Evolutionary conservation across 1,140 invertebrate species (phyloP).

Genomic region (Tetraneura akinire): DNA sequence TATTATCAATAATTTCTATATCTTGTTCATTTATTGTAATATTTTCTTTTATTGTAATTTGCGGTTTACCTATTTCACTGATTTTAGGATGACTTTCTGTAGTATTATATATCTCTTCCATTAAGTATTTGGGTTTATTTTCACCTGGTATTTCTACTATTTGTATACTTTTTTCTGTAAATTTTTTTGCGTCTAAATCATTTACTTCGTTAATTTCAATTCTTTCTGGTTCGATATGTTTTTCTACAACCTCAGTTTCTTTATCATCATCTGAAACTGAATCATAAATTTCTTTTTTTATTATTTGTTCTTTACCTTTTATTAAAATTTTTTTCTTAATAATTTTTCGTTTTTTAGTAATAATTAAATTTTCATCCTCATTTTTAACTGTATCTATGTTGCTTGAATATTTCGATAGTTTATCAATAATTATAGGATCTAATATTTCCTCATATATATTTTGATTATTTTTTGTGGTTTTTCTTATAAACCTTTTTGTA

Average conservation of each 20-base stretch:
- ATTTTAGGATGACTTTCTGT: too few species aligned
- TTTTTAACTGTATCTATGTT: background rate
- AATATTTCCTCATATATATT: background rate
- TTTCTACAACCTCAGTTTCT: background rate
- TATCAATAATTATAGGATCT: background rate
- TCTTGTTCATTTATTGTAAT: too few species aligned
- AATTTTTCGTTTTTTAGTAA: background rate
- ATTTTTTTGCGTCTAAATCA: too few species aligned
- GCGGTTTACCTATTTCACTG: too few species aligned
- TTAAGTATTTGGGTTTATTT: too few species aligned
- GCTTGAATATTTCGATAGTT: background rate
- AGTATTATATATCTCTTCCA: too few species aligned
- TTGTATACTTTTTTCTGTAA: too few species aligned
- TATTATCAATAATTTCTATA: background rate
- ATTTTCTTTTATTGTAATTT: too few species aligned
- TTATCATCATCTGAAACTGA: background rate
- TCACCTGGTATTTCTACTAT: background rate
- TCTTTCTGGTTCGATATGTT: background rate
- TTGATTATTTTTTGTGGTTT: constrained; percentile 47
- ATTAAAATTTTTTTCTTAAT: background rate
- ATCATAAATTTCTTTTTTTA: background rate
- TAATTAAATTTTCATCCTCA: background rate
- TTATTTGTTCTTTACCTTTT: background rate
- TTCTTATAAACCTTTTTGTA: background rate
- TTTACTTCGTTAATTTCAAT: background rate